Evolutionary conservation across 2,888 invertebrate species (phyloP), one percentile per base, ranked within the genome.

Genomic region (Antitype chi): DNA sequence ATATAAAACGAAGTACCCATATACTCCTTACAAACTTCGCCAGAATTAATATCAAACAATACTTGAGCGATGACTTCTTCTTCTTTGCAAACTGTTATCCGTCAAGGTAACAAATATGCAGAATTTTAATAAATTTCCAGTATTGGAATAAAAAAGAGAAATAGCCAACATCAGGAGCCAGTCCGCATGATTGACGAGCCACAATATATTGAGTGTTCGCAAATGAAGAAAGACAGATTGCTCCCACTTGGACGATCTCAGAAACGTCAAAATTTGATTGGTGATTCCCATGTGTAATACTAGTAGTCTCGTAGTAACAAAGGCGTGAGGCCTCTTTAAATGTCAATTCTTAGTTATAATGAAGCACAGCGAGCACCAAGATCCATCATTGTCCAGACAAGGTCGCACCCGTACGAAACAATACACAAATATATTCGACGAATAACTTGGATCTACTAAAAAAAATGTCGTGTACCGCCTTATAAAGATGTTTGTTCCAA

Each of bases 231-330:
- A 92, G 94, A 94, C 92, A 93, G 95, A 95, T 95, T 92, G 92
- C 94, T 89, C 91, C 89, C 90, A 89, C 92, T 91, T 91, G 89
- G 90, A 88, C 90, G 91, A 92, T 93, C 94, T 95, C 94, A 92
- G 93, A 95, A 93, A 95, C 93, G 96, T 96, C 96, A 95, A 92
- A 88, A 67, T 93, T 94, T 96, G 96, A 96, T 96, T 95, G 96
- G 96, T 96, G 91, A 93, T 94, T 95, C 96, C 96, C 96, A 95
- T 95, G 96, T 96, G 96, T 96, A 96, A 96, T 94, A 96, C 96
- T 92, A 92, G 96, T 95, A 96, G 96, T 93, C 90, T 90, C 83
- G 88, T 89, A 88, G 88, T 91, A 92, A 93, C 91, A 91, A 90
- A 82, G 84, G 89, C 85, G 82, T 87, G 84, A 89, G 89, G 90